Evolutionary conservation across 2,113 vertebrate genomes (phyloP), one percentile per base, ranked within the genome.

Genomic region (Girardinichthys multiradiatus): DNA sequence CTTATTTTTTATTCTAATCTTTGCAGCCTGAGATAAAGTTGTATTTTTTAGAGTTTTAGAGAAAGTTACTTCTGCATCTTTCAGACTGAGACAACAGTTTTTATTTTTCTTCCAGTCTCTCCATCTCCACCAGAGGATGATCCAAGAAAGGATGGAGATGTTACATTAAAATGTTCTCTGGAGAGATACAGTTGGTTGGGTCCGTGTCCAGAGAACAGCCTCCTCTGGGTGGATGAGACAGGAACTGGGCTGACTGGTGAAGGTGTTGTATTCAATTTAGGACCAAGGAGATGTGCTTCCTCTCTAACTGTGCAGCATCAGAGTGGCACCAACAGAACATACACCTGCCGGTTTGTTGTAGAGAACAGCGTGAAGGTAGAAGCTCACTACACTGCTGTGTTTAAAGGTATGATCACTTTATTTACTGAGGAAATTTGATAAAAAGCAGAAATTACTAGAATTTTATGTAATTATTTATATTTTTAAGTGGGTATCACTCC

Each of bases 121-220:
- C 19, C 21, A 39, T 26, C 37, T 39, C 37, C 37, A 51, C 0
- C 30, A 73, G 75, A 58, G 0, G 8, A 59, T n/a, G 58, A 68
- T 35, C 27, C 13, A 10, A 1, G 1, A 10, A n/a, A 0, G 4
- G 68, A 62, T 21, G 7, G n/a, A n/a, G n/a, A 59, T 0, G 8
- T 81, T 48, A 57, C n/a, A n/a, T 62, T 90, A 10, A 0, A 14
- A 2, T 90, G 88, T 60, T 70, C 75, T 26, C 28, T 88, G 77
- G 0, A 2, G 2, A 73, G 6, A 64, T 10, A 4, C 28, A 0
- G 0, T 0, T 0, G 0, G 0, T 0, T 0, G 0, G 0, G 0
- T 39, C 0, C 4, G 26, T 64, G 62, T 64, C 62, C n/a, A 21
- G 62, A 9, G 35, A 17, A 64, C 4, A 54, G 14, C 0, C 0